Evolutionary conservation across 2,888 invertebrate genomes (phyloP).

Genomic region (Mechanitis messenoides): DNA sequence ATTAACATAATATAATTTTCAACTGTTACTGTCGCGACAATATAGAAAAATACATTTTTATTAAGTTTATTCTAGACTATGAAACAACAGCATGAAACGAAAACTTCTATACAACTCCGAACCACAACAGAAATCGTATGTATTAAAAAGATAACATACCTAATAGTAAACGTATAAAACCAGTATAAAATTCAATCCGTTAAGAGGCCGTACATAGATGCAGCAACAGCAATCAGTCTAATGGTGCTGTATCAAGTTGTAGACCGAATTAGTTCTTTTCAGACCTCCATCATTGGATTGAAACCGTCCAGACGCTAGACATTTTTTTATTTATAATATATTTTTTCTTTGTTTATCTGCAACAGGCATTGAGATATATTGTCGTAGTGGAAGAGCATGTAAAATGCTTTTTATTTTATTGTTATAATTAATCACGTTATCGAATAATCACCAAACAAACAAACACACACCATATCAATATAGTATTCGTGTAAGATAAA

Average conservation of each 20-base stretch:
- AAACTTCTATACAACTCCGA: not conserved
- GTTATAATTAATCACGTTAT: too few relatives aligned
- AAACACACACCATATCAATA: too few relatives aligned
- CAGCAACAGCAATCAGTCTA: slow-evolving; percentile 67
- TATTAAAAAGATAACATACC: slow-evolving; percentile 23
- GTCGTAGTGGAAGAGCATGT: not conserved
- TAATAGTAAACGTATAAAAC: slow-evolving; percentile 18
- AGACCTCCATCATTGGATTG: slow-evolving; percentile 66
- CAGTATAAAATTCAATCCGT: slow-evolving; percentile 64
- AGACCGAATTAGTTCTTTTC: slow-evolving; percentile 68
- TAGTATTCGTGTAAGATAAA: slow-evolving; percentile 4
- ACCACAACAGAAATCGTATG: slow-evolving; percentile 20
- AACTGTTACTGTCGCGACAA: too few relatives aligned
- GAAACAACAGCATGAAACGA: too few relatives aligned
- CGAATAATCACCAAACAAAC: too few relatives aligned
- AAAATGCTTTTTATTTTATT: too few relatives aligned
- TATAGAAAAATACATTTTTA: too few relatives aligned
- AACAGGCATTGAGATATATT: not conserved
- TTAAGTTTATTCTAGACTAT: too few relatives aligned
- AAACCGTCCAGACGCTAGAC: slow-evolving; percentile 53
- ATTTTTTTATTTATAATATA: slow-evolving; percentile 21
- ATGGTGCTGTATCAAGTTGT: slow-evolving; percentile 60
- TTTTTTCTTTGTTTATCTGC: slow-evolving; percentile 6
- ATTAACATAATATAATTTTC: not conserved
- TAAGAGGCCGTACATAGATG: slow-evolving; percentile 50